phyloP scores from a whole-genome alignment of 2,113 vertebrate genomes.

The Euleptes europaea region DNA sequence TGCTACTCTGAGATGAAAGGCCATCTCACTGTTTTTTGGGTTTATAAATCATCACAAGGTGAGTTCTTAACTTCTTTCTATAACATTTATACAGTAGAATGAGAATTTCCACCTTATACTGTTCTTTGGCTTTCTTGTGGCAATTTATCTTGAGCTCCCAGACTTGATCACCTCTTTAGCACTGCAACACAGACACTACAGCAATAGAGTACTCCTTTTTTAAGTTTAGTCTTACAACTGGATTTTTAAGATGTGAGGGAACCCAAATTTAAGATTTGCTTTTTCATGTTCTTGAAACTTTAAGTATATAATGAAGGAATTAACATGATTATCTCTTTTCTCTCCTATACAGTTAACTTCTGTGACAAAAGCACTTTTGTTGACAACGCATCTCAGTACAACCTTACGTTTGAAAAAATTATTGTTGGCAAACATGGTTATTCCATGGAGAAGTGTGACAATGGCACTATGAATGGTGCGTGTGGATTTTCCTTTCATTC shows the following conservation, averaged over 20 bases:
- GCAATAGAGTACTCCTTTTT: not conserved
- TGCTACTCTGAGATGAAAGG: too few relatives aligned
- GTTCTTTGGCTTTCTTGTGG: too few relatives aligned
- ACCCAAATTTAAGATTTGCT: not conserved
- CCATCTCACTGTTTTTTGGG: too few relatives aligned
- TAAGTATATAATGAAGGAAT: slow-evolving; percentile 1
- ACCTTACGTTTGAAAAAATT: slow-evolving; percentile 53
- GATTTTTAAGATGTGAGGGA: not conserved
- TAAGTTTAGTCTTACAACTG: not conserved
- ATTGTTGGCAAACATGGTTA: slow-evolving; percentile 49
- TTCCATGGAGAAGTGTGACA: slow-evolving; percentile 46
- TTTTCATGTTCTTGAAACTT: slow-evolving; percentile 27
- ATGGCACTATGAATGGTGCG: slow-evolving; percentile 47
- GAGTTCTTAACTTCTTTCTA: too few relatives aligned
- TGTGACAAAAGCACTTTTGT: slow-evolving; percentile 38
- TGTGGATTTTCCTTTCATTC: slow-evolving; percentile 21
- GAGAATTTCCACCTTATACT: too few relatives aligned
- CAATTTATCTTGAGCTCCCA: too few relatives aligned
- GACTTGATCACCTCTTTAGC: too few relatives aligned
- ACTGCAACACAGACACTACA: not conserved
- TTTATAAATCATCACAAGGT: too few relatives aligned
- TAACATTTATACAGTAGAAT: too few relatives aligned
- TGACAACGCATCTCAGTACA: not conserved
- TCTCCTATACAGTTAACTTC: slow-evolving; percentile 63
- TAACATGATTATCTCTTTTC: not conserved